Evolutionary conservation across 2,888 invertebrate genomes (phyloP).

Genomic region (Aphodius sticticus): DNA sequence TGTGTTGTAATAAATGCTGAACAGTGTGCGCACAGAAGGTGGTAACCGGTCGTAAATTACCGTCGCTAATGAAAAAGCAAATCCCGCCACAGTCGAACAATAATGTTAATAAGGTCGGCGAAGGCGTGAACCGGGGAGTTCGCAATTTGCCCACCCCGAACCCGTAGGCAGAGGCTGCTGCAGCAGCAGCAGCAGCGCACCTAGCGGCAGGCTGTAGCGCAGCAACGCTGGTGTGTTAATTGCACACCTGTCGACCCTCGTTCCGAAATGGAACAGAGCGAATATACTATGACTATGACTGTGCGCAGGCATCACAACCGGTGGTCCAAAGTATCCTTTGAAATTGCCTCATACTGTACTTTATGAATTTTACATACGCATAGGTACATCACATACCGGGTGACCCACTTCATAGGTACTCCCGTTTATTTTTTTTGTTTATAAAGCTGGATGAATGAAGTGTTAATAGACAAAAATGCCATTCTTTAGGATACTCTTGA

Average conservation of each 20-base stretch:
- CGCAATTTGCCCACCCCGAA: not conserved
- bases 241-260: constrained; percentile 30
- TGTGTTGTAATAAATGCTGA: not conserved
- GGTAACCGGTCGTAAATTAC: not conserved
- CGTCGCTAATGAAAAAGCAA: constrained; percentile 32
- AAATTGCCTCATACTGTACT: too few species aligned
- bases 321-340: too few species aligned
- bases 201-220: constrained; percentile 26
- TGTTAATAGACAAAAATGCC: too few species aligned
- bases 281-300: too few species aligned
- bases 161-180: not conserved
- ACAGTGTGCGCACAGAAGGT: not conserved
- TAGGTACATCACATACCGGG: too few species aligned
- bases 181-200: not conserved
- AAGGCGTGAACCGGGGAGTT: not conserved
- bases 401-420: too few species aligned
- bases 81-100: constrained; percentile 25
- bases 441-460: too few species aligned
- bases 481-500: too few species aligned
- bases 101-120: constrained; percentile 25
- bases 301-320: too few species aligned
- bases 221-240: constrained; percentile 30
- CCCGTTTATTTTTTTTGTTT: too few species aligned
- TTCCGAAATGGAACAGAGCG: too few species aligned
- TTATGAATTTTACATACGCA: too few species aligned